Base-by-base conservation (phyloP, 2,797 vertebrate genomes). In the Rachycentron canadum region DNA sequence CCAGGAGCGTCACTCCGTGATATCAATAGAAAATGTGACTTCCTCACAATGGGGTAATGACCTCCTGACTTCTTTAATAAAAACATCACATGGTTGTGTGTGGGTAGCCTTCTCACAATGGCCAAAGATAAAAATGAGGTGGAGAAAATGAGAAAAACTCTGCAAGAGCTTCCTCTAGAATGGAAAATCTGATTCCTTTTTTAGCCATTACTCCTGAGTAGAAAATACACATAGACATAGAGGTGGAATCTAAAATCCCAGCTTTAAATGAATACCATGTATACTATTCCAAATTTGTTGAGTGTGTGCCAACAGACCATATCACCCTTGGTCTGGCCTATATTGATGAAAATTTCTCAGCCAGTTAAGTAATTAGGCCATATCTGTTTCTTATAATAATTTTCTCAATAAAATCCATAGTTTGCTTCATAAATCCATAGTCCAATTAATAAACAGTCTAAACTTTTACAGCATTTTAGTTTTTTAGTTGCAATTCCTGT, bases 1-100 rank as follows among this genome's bases (percentile, higher is more conserved):
- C 4, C 26, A 61, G 58, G 55, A 55, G 50, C 57, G 70, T 71
- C 74, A 21, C 59, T 63, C 53, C 0, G 1, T 88, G 63, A 86
- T 79, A 73, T 78, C 69, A 81, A 61, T 2, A 58, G 62, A 69
- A 43, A 86, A 79, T 90, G 79, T 84, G 86, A 83, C 47, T 88
- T 76, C 65, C 58, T 66, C 0, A 6, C 74, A 79, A 79, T 9
- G 21, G 45, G 34, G 28, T 52, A 40, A 74, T 3, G 11, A 76
- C 36, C 79, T 60, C 75, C 73, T 87, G 83, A 86, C 60, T 78
- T 73, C 49, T 79, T 59, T 25, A 17, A 56, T 68, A 56, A 69
- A 83, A 62, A 65, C 58, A 81, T 90, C 84, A 81, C 76, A 80
- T 80, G 85, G 26, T 25, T 49, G 49, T 72, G 26, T 74, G 71